Percentiles rank a stretch among this genome's conserved stretches.
Evolutionary conservation across 1,140 invertebrate species (phyloP).

Genomic region (Wasmannia auropunctata): DNA sequence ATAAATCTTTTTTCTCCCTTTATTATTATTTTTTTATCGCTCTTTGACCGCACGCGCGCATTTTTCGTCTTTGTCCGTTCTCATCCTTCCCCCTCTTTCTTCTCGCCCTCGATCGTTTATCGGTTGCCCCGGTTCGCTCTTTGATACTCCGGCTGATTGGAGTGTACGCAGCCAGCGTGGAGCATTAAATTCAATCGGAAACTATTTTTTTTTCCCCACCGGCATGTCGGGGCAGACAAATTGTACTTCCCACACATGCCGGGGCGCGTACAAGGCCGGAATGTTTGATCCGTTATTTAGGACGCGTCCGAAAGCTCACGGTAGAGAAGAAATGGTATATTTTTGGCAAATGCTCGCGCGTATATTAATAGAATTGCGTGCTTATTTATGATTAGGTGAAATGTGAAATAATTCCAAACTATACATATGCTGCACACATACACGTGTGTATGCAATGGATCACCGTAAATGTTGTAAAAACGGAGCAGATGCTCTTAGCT

Average conservation of each 20-base stretch:
- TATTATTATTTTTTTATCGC: neutral
- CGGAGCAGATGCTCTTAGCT: neutral
- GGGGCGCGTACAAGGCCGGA: slow-evolving; percentile 13
- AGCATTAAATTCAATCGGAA: slow-evolving; percentile 56
- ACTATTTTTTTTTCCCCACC: slow-evolving; percentile 41
- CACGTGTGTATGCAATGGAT: neutral
- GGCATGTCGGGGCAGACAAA: slow-evolving; percentile 34
- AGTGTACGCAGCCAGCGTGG: slow-evolving; percentile 30
- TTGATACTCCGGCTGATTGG: slow-evolving; percentile 43
- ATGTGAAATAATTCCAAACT: neutral
- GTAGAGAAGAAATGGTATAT: neutral
- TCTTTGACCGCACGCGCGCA: neutral
- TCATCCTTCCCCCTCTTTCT: neutral
- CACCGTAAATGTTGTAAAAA: neutral
- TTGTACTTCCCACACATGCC: slow-evolving; percentile 43
- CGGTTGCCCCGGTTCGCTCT: slow-evolving; percentile 29
- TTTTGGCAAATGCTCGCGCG: neutral
- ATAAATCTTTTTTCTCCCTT: slow-evolving; percentile 6
- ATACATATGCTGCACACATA: neutral
- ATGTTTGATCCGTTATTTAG: slow-evolving; percentile 54
- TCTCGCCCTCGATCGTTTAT: slow-evolving; percentile 29
- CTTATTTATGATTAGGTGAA: slow-evolving; percentile 13
- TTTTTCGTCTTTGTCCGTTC: neutral
- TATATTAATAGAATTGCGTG: neutral
- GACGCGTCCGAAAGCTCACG: neutral